These are phyloP conservation scores for Melanotaenia parkinsoni DNA, from an alignment of 2,797 vertebrate species.

Conservation along the genomic window DNA sequence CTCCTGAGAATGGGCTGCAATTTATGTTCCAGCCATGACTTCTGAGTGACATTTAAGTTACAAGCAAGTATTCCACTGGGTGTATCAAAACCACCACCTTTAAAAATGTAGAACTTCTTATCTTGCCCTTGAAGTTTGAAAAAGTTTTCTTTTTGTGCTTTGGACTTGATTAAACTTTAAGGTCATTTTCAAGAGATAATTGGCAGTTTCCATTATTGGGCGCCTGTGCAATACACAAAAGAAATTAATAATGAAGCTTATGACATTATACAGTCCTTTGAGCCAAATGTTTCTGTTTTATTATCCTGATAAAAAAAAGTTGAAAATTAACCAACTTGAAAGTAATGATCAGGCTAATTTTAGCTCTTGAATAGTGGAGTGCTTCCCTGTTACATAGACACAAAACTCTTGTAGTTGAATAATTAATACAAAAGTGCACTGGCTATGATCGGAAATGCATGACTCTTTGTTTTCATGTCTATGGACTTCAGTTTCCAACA, in stretches of 20 bases:
- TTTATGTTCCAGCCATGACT: constrained; percentile 24
- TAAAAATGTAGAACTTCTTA: not conserved
- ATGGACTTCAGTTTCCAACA: not conserved
- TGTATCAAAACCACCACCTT: constrained; percentile 1
- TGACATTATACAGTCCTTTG: not conserved
- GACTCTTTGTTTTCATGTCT: not conserved
- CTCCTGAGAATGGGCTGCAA: constrained; percentile 6
- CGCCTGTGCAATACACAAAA: not conserved
- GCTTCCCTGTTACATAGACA: not conserved
- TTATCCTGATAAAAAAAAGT: not conserved
- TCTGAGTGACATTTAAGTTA: constrained; percentile 22
- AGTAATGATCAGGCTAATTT: not conserved
- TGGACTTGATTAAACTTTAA: constrained; percentile 13
- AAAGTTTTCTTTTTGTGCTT: not conserved
- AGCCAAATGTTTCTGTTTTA: not conserved
- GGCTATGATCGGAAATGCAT: not conserved
- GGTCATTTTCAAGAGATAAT: not conserved
- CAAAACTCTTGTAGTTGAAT: not conserved
- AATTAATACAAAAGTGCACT: not conserved
- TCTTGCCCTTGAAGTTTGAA: not conserved
- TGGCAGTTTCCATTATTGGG: not conserved
- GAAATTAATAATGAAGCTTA: not conserved
- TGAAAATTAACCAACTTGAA: not conserved
- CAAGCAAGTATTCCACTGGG: constrained; percentile 11
- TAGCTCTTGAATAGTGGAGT: not conserved